A percentile compares a stretch with the other conserved stretches of the same genome.
These are phyloP conservation scores for Parambassis ranga DNA, from an alignment of 2,797 vertebrate species.

Conservation along the genomic window DNA sequence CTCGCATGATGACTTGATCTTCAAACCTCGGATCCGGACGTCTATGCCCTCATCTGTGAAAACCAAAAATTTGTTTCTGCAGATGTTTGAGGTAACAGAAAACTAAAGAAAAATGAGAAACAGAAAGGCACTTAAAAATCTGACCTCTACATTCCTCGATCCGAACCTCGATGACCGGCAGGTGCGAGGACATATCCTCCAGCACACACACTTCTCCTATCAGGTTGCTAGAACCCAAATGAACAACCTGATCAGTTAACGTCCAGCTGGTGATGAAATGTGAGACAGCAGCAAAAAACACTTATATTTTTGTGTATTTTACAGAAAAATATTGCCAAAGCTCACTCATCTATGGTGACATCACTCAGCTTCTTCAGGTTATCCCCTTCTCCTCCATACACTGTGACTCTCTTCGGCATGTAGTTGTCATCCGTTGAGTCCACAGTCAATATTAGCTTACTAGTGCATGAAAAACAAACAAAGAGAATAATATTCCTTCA, in stretches of 20 bases:
- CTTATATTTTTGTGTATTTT: too few species aligned
- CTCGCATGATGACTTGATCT: slow-evolving; percentile 95
- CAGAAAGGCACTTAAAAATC: not conserved
- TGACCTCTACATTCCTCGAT: slow-evolving; percentile 95
- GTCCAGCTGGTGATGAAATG: not conserved
- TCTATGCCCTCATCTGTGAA: slow-evolving; percentile 93
- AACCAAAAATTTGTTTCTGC: not conserved
- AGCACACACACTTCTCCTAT: slow-evolving; percentile 96
- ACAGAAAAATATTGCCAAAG: too few species aligned
- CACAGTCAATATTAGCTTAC: slow-evolving; percentile 93
- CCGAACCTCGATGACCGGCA: slow-evolving; percentile 92
- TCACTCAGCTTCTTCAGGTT: slow-evolving; percentile 94
- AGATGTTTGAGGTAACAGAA: not conserved
- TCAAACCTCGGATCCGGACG: slow-evolving; percentile 93
- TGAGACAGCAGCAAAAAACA: too few species aligned
- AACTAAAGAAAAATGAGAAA: not conserved
- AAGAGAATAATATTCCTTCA: too few species aligned
- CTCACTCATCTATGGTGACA: slow-evolving; percentile 93
- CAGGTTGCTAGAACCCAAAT: slow-evolving; percentile 80
- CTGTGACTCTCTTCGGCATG: slow-evolving; percentile 93
- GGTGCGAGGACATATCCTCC: slow-evolving; percentile 92
- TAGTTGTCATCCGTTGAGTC: slow-evolving; percentile 97
- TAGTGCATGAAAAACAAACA: too few species aligned
- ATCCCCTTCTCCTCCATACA: slow-evolving; percentile 92
- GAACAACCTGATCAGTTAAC: not conserved